These are phyloP conservation scores for Glossophaga mutica DNA, from an alignment of 2,797 vertebrate genomes.

Conservation along the genomic window DNA sequence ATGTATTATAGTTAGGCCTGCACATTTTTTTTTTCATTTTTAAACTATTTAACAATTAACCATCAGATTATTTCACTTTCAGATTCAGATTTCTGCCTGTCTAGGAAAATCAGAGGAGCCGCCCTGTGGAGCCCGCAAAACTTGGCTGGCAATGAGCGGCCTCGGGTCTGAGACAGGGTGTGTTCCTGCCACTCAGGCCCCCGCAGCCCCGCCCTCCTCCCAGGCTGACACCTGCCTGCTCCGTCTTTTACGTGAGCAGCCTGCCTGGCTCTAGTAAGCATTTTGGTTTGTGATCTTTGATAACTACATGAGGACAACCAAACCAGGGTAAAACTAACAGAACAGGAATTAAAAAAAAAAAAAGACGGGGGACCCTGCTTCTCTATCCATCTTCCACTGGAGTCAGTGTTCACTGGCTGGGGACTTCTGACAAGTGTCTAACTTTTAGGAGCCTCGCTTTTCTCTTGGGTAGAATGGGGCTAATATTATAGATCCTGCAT, in stretches of 20 bases:
- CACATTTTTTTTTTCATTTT: neutral
- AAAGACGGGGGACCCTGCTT: neutral
- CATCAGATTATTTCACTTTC: neutral
- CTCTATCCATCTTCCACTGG: neutral
- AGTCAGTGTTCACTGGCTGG: neutral
- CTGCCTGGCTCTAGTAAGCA: neutral
- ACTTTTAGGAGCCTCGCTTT: neutral
- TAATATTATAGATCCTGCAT: neutral
- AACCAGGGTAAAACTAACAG: neutral
- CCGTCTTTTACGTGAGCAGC: neutral
- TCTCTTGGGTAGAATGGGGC: neutral
- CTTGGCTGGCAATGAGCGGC: neutral
- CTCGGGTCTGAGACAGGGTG: fast-evolving
- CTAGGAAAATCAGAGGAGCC: neutral
- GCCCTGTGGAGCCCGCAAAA: neutral
- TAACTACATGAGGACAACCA: neutral
- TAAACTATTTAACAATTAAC: neutral
- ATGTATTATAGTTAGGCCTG: neutral
- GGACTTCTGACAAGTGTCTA: neutral
- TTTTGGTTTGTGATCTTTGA: neutral
- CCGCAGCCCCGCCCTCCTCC: neutral
- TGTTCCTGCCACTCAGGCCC: neutral
- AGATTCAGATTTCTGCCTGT: neutral
- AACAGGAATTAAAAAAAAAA: neutral
- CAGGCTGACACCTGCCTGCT: neutral